Base-by-base conservation (phyloP, 2,797 vertebrate genomes). In the Crax fasciolata region DNA sequence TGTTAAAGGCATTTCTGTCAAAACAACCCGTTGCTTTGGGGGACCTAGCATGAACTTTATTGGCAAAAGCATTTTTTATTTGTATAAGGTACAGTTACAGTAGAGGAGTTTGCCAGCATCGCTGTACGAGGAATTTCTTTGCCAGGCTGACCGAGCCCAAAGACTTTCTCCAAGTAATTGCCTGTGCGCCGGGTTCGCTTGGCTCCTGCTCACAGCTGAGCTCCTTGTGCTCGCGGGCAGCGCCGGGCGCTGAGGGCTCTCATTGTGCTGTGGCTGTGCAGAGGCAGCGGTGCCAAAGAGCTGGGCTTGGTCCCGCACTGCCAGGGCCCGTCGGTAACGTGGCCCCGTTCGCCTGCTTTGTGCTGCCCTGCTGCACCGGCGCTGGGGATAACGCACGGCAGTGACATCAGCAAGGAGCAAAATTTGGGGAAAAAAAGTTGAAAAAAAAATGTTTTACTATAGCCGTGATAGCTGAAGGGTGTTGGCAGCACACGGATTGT, bases 1-100 rank as follows among this genome's bases (percentile, higher is more conserved):
- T 96, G 96, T 96, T 95, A 96, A 94, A 96, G 94, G 95, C 96
- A 94, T 90, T 96, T 91, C 96, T 97, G 96, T 95, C 96, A 93
- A 94, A 96, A 95, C 95, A 96, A 95, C 77, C 93, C 94, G 58
- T 94, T 96, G 94, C 90, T 96, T 94, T 94, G 91, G 94, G 93
- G 96, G 96, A 96, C 96, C 96, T 89, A 73, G 87, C n/a, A 93
- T 94, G 96, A 96, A 94, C 93, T 96, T 96, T 89, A 96, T 88
- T 96, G 95, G 94, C 96, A 95, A 90, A 97, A 97, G 87, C 89
- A 87, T 87, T 96, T 95, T 96, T 96, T 96, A 94, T 95, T 96
- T 94, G 94, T 95, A 68, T 63, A 94, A 96, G 96, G 94, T 96
- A 94, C 93, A 96, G 91, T 94, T 94, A 91, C 95, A 94, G 95